Evolutionary conservation across 2,888 invertebrate species (phyloP).

Genomic region (Odontothrips loti): DNA sequence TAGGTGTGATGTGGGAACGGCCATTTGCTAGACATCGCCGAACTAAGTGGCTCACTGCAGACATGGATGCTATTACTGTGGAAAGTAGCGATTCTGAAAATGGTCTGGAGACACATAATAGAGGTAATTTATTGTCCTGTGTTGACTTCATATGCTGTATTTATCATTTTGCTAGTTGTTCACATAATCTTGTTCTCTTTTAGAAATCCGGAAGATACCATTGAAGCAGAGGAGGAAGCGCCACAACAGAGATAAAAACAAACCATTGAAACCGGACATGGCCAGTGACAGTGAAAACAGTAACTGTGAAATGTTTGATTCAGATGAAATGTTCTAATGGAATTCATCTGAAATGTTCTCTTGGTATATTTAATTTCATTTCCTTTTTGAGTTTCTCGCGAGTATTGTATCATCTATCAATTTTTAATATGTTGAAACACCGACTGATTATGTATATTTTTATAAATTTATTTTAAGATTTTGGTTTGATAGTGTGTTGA

Average conservation of each 20-base stretch:
- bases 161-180: too few species aligned
- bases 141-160: not conserved
- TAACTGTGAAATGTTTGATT: not conserved
- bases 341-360: not conserved
- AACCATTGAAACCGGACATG: not conserved
- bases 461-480: too few species aligned
- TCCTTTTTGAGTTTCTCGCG: not conserved
- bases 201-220: not conserved
- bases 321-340: not conserved
- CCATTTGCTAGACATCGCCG: not conserved
- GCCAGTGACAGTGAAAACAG: not conserved
- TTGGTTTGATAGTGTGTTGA: not conserved
- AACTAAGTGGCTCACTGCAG: not conserved
- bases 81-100: not conserved
- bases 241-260: not conserved
- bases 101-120: not conserved
- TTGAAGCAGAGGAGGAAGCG: not conserved
- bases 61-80: not conserved
- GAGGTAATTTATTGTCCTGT: not conserved
- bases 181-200: not conserved
- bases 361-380: not conserved
- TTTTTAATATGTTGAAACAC: not conserved
- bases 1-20: not conserved
- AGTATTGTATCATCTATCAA: not conserved
- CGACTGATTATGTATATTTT: not conserved